phyloP scores from a whole-genome alignment of 1,140 invertebrate genomes.

The Pristionchus pacificus region DNA sequence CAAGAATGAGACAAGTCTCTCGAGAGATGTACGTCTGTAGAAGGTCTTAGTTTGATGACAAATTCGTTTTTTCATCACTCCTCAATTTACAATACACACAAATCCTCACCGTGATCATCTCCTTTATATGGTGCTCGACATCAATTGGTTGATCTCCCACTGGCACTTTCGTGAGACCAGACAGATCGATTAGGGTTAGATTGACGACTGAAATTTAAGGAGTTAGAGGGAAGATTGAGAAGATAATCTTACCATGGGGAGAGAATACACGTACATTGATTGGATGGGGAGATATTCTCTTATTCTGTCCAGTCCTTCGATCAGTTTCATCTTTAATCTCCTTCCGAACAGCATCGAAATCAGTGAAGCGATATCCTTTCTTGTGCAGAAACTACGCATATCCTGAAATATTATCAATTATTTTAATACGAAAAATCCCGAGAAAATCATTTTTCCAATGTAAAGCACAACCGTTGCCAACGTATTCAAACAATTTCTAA shows the following conservation, averaged over 20 bases:
- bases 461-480: too few species aligned
- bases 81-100: too few species aligned
- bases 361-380: constrained; percentile 80
- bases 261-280: constrained; percentile 92
- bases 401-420: too few species aligned
- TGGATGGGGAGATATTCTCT: constrained; percentile 84
- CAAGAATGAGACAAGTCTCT: constrained; percentile 84
- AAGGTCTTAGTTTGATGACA: constrained; percentile 21
- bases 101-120: constrained; percentile 88
- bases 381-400: constrained; percentile 91
- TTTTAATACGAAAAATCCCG: too few species aligned
- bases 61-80: too few species aligned
- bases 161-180: constrained; percentile 85
- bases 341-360: constrained; percentile 81
- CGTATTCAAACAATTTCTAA: too few species aligned
- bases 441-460: too few species aligned
- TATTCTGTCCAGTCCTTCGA: constrained; percentile 79
- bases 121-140: constrained; percentile 84
- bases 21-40: constrained; percentile 82
- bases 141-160: constrained; percentile 86
- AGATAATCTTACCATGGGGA: constrained; percentile 63
- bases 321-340: constrained; percentile 89
- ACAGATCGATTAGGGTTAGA: constrained; percentile 86
- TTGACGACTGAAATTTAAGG: constrained; percentile 78
- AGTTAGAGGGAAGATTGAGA: constrained; percentile 63